A percentile compares a stretch with the other conserved stretches of the same genome.
Conservation (phyloP, 2,888 invertebrate genomes). For the Plebejus anna region DNA sequence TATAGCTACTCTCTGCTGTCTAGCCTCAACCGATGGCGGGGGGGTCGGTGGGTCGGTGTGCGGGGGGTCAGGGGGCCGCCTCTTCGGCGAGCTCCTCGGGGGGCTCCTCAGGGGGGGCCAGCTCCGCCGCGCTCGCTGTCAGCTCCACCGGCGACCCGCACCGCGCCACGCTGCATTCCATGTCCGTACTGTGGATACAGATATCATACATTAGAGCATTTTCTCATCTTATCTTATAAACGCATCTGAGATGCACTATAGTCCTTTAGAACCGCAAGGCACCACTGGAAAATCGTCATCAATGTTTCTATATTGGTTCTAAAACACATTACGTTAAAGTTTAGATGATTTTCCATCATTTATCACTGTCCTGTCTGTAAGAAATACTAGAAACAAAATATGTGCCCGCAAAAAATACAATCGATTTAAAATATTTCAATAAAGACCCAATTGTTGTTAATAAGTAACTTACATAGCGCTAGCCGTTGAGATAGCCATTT, state of each 20-base stretch:
- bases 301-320: too few relatives aligned
- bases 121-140: slow-evolving; percentile 51
- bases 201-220: background rate
- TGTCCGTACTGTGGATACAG: slow-evolving; percentile 58
- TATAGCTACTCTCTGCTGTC: background rate
- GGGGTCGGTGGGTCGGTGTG: slow-evolving; percentile 12
- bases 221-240: background rate
- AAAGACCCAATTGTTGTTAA: background rate
- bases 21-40: background rate
- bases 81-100: slow-evolving; percentile 66
- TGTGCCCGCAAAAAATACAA: too few relatives aligned
- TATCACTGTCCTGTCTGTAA: too few relatives aligned
- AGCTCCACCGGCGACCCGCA: slow-evolving; percentile 60
- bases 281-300: too few relatives aligned
- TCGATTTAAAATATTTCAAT: background rate
- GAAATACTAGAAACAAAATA: too few relatives aligned
- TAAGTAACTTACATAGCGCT: slow-evolving; percentile 59
- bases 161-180: slow-evolving; percentile 74
- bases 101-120: slow-evolving; percentile 46
- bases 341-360: too few relatives aligned
- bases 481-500: slow-evolving; percentile 61
- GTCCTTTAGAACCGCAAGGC: too few relatives aligned
- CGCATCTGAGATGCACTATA: too few relatives aligned
- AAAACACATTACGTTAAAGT: too few relatives aligned
- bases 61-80: slow-evolving; percentile 65